Percentiles rank a stretch among this genome's conserved stretches.
Evolutionary conservation across 2,888 invertebrate genomes (phyloP).

Genomic region (Drosophila leonis): DNA sequence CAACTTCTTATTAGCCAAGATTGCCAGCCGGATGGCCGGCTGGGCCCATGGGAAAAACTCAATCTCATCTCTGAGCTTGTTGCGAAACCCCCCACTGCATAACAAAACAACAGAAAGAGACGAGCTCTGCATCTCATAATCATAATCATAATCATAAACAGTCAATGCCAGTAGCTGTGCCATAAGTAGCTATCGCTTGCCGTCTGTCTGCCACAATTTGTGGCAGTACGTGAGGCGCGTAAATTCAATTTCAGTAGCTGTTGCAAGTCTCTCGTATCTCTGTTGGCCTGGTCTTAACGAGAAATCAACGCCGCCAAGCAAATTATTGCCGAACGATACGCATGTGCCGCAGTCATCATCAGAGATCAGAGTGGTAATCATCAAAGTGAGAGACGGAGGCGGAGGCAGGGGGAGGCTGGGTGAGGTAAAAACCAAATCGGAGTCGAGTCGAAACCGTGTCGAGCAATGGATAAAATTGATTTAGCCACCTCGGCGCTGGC

Average conservation of each 20-base stretch:
- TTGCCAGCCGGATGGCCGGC: slow-evolving; percentile 51
- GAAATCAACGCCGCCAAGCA: slow-evolving; percentile 82
- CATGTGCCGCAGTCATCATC: slow-evolving; percentile 75
- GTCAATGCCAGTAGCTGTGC: slow-evolving; percentile 68
- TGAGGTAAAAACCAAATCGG: slow-evolving; percentile 7
- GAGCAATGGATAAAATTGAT: slow-evolving; percentile 82
- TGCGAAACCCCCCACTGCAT: slow-evolving; percentile 52
- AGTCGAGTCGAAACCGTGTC: slow-evolving; percentile 40
- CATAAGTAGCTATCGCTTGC: slow-evolving; percentile 43
- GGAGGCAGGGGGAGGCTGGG: neutral
- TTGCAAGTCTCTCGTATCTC: slow-evolving; percentile 7
- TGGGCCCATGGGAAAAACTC: slow-evolving; percentile 58
- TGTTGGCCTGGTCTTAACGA: slow-evolving; percentile 62
- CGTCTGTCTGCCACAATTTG: slow-evolving; percentile 82
- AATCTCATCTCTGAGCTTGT: slow-evolving; percentile 9
- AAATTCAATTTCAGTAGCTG: slow-evolving; percentile 83
- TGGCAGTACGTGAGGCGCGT: slow-evolving; percentile 84
- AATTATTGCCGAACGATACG: slow-evolving; percentile 83
- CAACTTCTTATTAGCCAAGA: slow-evolving; percentile 58
- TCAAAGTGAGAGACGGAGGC: slow-evolving; percentile 31
- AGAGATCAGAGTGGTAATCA: slow-evolving; percentile 64
- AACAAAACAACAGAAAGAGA: neutral
- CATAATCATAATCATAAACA: slow-evolving; percentile 38
- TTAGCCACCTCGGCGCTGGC: slow-evolving; percentile 79
- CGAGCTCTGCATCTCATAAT: slow-evolving; percentile 28